Conservation (phyloP, 1,140 invertebrate species). For the Papilio xuthus region DNA sequence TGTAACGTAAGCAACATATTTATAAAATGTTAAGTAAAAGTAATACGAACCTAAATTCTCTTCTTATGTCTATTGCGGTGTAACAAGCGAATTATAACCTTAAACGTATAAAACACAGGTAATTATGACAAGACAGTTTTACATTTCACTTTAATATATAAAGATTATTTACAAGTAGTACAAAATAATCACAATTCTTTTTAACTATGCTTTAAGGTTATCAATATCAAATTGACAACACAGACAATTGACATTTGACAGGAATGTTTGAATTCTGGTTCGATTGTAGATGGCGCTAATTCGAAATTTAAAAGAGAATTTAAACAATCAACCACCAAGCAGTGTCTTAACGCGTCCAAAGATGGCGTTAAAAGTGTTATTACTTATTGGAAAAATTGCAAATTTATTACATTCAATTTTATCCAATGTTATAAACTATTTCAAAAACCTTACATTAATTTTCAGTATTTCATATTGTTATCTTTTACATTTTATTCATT, state of each 20-base stretch:
- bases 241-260: neutral
- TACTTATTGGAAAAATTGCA: neutral
- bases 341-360: neutral
- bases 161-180: constrained; percentile 8
- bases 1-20: constrained; percentile 6
- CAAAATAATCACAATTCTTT: constrained; percentile 9
- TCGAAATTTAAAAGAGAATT: neutral
- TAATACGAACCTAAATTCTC: constrained; percentile 3
- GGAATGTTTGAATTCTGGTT: neutral
- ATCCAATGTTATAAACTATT: neutral
- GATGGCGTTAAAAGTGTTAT: neutral
- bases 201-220: constrained; percentile 8
- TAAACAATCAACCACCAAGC: neutral
- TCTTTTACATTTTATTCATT: too few species aligned
- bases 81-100: neutral
- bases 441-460: neutral
- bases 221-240: neutral
- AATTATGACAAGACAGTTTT: constrained; percentile 3
- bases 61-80: neutral
- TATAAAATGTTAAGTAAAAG: constrained; percentile 16
- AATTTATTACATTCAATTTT: neutral
- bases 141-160: constrained; percentile 7
- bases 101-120: constrained; percentile 1
- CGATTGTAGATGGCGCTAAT: constrained; percentile 5
- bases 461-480: neutral